Evolutionary conservation across 2,797 vertebrate species (phyloP), one percentile per base, ranked within the genome.

Genomic region (Botia almorhae): DNA sequence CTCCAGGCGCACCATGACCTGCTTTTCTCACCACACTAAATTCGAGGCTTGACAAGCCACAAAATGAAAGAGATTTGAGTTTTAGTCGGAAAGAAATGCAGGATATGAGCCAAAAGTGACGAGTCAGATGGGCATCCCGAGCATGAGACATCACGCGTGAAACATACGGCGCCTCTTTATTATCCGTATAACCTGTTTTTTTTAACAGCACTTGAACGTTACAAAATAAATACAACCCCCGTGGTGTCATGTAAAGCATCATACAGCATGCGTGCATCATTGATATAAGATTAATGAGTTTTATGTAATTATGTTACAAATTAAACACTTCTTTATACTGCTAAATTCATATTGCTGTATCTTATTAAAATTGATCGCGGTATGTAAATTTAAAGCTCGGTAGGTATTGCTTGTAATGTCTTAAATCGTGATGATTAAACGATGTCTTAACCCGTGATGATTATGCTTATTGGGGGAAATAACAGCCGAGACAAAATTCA

Each of bases 21-120:
- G 89, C 87, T 94, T 94, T 91, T 91, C 90, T 90, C 87, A 88
- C 91, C 90, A 90, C 92, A 91, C 87, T 90, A 90, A 90, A 92
- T 89, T 88, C 84, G 86, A 90, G 82, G 79, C 88, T 88, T 91
- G 93, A 93, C 93, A 93, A 89, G 89, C 88, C 87, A 86, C 80
- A 89, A 86, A 87, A 90, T 90, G 81, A 80, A 84, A 82, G 81
- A 82, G 80, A 81, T 88, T 89, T 92, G 89, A 92, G 92, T 91
- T 88, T 88, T 86, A 93, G 88, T 86, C 87, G 76, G 87, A 73
- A 87, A 87, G 90, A 93, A 91, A 92, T 89, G 86, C 85, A 90
- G 88, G 92, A 91, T 90, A 91, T 90, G 90, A 92, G 90, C 89
- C 89, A 90, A 88, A 89, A 90, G 89, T 89, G 89, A 90, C 88